A percentile compares a stretch with the other conserved stretches of the same genome.
phyloP scores from a whole-genome alignment of 35 echinoderm and acorn worm species.

The Acanthaster planci region DNA sequence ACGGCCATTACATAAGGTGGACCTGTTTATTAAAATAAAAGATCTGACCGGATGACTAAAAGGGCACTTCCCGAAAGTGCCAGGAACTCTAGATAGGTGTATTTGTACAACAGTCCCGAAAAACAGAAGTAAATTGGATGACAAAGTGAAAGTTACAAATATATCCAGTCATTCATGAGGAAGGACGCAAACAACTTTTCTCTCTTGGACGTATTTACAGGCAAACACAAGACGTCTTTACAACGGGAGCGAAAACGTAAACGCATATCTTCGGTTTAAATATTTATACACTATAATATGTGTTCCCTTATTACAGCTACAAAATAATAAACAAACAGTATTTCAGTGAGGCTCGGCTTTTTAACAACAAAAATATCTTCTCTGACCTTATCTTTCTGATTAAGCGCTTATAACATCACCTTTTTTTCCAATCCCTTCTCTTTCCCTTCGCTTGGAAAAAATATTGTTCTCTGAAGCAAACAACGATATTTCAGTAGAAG shows the following conservation, averaged over 20 bases:
- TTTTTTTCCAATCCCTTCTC: background rate
- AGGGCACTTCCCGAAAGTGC: too few species aligned
- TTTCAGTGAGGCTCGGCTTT: conserved; percentile 3
- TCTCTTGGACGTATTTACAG: background rate
- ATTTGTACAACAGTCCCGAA: too few species aligned
- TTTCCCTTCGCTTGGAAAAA: background rate
- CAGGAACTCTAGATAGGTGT: too few species aligned
- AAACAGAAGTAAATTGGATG: too few species aligned
- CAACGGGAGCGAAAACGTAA: background rate
- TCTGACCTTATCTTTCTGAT: background rate
- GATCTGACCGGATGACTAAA: too few species aligned
- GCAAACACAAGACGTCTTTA: conserved; percentile 4
- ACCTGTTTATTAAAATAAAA: too few species aligned
- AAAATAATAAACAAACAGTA: conserved; percentile 24
- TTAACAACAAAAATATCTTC: background rate
- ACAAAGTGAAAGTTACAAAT: too few species aligned
- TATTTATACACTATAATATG: conserved; percentile 26
- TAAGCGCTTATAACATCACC: background rate
- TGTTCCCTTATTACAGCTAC: background rate
- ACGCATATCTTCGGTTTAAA: conserved; percentile 18
- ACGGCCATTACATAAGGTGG: too few species aligned
- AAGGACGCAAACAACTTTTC: too few species aligned
- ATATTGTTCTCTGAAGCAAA: background rate
- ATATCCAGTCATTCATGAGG: too few species aligned
- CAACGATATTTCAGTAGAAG: conserved; percentile 20